phyloP scores from a whole-genome alignment of 2,888 invertebrate genomes.

The Micropterix aruncella region DNA sequence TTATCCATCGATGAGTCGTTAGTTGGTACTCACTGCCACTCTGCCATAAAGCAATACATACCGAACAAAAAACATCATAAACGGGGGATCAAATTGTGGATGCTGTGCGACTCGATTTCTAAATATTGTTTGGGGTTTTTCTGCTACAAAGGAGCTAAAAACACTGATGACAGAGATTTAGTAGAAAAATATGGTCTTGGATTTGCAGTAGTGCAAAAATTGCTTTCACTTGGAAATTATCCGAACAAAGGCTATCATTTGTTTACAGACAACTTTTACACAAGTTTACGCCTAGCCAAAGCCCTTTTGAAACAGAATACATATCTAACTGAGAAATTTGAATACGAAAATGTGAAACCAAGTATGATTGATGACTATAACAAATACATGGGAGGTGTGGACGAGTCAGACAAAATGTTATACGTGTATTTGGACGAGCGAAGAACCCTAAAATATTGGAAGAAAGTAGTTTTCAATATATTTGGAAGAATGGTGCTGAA shows the following conservation, averaged over 20 bases:
- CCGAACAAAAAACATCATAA: constrained; percentile 14
- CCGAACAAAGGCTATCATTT: constrained; percentile 12
- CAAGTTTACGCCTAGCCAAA: constrained; percentile 9
- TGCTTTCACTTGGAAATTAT: constrained; percentile 11
- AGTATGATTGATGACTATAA: constrained; percentile 12
- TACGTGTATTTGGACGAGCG: constrained; percentile 15
- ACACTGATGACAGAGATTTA: constrained; percentile 8
- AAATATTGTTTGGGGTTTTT: constrained; percentile 13
- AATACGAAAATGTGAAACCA: constrained; percentile 10
- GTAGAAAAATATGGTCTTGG: constrained; percentile 11
- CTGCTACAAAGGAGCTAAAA: constrained; percentile 11
- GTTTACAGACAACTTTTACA: constrained; percentile 11
- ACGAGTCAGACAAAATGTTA: constrained; percentile 14
- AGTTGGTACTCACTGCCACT: constrained; percentile 12
- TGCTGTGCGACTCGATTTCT: constrained; percentile 11
- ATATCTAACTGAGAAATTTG: constrained; percentile 9
- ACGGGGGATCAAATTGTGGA: constrained; percentile 13
- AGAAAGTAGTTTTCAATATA: constrained; percentile 14
- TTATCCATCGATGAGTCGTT: constrained; percentile 14
- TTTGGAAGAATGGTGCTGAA: constrained; percentile 14
- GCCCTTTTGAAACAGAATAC: constrained; percentile 7
- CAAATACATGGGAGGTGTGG: constrained; percentile 13
- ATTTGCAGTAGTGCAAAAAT: constrained; percentile 9
- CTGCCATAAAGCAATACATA: constrained; percentile 12
- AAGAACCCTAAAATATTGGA: constrained; percentile 14